Evolutionary conservation across 2,797 vertebrate genomes (phyloP), one percentile per base, ranked within the genome.

Genomic region (Acipenser transmontanus): DNA sequence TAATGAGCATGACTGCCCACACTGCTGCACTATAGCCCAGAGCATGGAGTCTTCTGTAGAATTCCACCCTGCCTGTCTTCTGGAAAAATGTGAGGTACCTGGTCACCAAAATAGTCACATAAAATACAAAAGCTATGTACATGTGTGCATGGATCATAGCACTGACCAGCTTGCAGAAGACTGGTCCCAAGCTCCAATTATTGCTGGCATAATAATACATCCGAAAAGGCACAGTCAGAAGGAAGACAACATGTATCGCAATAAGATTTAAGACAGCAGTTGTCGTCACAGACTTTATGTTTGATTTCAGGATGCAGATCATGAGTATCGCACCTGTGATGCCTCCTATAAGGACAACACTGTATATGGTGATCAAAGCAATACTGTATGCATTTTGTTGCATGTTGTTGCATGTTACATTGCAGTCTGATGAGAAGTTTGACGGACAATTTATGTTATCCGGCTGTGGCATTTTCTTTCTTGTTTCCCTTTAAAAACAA

Each of bases 91-190:
- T 49, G 63, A 90, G 70, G 68, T 91, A 88, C 12, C 93, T 89
- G 7, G 82, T 83, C 62, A 86, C 71, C 17, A 99, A 83, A 0
- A 95, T 91, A 72, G 93, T 80, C 59, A 91, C 70, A 0, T 98
- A 99, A 79, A 98, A 89, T 0, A 91, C 1, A 64, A 97, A 95
- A 0, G 93, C 92, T 77, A 98, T 84, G 79, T 96, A 94, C 90
- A 96, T 95, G 78, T 98, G 96, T 59, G 94, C 77, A 65, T 98
- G 94, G 70, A 96, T 82, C 93, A 95, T 94, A 20, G 84, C 77
- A 1, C 95, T 98, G 75, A 93, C 83, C 7, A 87, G 1, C 74
- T 83, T 94, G 63, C 97, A 98, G 72, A 86, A 84, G 0, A 2
- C 0, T 0, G 0, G 0, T 0, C 77, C 7, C 59, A 98, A 80